These are phyloP conservation scores for Ovis canadensis DNA, from an alignment of 2,113 vertebrate species.

Conservation along the genomic window DNA sequence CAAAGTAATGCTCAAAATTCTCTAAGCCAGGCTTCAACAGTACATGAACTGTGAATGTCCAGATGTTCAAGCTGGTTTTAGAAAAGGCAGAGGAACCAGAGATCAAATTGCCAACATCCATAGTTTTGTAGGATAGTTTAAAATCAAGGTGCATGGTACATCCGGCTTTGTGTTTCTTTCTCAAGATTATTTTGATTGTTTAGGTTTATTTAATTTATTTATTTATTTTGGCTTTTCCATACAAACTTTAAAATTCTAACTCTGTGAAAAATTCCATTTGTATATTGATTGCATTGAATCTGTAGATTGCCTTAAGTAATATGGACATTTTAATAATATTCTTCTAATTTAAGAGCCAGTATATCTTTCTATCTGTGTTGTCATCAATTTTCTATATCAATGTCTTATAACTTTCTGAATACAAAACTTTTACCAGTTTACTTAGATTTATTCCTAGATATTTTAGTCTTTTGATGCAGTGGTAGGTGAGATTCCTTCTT, in stretches of 20 bases:
- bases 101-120: too few relatives aligned
- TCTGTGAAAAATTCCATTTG: background rate
- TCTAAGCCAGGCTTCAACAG: too few relatives aligned
- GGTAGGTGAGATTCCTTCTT: background rate
- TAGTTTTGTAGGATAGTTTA: background rate
- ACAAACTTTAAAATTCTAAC: background rate
- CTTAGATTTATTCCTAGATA: background rate
- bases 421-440: background rate
- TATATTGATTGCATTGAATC: background rate
- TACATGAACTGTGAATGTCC: rapidly evolving
- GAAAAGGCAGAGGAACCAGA: too few relatives aligned
- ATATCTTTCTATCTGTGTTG: background rate
- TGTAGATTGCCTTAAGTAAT: background rate
- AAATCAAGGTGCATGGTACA: background rate
- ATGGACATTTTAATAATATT: background rate
- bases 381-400: background rate
- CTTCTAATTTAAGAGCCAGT: background rate
- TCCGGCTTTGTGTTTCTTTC: background rate
- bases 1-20: too few relatives aligned
- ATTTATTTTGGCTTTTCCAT: background rate
- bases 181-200: background rate
- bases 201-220: background rate
- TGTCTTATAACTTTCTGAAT: background rate
- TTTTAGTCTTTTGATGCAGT: background rate
- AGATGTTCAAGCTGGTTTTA: too few relatives aligned